Evolutionary conservation across 2,797 vertebrate genomes (phyloP).

Genomic region (Xenops minutus): DNA sequence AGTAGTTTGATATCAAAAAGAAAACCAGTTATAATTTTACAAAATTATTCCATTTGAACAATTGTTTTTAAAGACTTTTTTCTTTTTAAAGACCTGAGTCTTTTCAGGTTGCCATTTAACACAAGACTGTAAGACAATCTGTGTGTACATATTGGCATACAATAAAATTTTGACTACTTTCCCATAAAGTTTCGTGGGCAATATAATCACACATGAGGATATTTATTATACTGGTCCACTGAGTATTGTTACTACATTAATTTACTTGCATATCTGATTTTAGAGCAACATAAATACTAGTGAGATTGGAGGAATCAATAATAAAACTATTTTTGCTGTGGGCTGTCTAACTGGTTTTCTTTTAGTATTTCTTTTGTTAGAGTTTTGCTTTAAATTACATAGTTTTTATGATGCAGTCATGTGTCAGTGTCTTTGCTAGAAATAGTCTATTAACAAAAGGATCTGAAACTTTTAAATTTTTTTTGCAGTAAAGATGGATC

Average conservation of each 20-base stretch:
- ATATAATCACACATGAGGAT: background rate
- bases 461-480: constrained; percentile 29
- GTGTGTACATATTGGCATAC: background rate
- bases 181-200: background rate
- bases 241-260: background rate
- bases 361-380: constrained; percentile 20
- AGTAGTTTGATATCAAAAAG: background rate
- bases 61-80: background rate
- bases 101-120: background rate
- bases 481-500: constrained; percentile 48
- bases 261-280: background rate
- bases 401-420: constrained; percentile 27
- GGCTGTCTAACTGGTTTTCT: background rate
- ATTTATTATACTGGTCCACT: background rate
- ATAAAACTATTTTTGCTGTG: constrained; percentile 19
- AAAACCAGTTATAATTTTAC: background rate
- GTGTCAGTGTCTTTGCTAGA: constrained; percentile 49
- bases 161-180: background rate
- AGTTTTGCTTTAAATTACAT: constrained; percentile 29
- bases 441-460: constrained; percentile 34
- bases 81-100: background rate
- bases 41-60: background rate
- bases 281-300: constrained; percentile 16
- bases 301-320: background rate
- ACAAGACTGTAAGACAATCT: background rate